Percentiles rank a stretch among this genome's conserved stretches.
phyloP scores from a whole-genome alignment of 2,888 invertebrate species.

The Philereme transversata region DNA sequence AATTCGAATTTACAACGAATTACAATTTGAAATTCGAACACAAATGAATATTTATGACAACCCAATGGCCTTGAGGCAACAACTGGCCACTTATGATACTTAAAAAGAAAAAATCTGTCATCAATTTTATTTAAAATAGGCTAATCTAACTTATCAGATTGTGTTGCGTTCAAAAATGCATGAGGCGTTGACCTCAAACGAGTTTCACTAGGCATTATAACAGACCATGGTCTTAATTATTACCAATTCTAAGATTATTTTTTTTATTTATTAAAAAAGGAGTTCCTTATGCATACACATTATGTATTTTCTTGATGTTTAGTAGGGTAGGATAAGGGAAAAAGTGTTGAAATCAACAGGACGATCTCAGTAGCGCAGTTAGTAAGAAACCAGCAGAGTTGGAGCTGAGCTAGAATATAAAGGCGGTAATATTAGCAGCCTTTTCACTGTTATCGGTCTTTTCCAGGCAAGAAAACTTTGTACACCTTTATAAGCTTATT shows the following conservation, averaged over 20 bases:
- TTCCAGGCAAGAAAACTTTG: too few relatives aligned
- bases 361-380: too few relatives aligned
- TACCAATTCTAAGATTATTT: conserved; percentile 21
- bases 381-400: too few relatives aligned
- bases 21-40: conserved; percentile 26
- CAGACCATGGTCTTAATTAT: conserved; percentile 68
- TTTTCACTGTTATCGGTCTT: too few relatives aligned
- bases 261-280: too few relatives aligned
- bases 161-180: conserved; percentile 47
- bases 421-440: too few relatives aligned
- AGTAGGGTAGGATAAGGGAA: too few relatives aligned
- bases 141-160: conserved; percentile 35
- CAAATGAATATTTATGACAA: conserved; percentile 27
- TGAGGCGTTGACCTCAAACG: conserved; percentile 47
- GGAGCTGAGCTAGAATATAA: too few relatives aligned
- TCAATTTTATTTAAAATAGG: conserved; percentile 38
- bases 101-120: conserved; percentile 34
- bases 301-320: too few relatives aligned
- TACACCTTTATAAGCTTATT: too few relatives aligned
- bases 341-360: too few relatives aligned
- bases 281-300: too few relatives aligned
- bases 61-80: conserved; percentile 24
- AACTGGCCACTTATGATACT: conserved; percentile 30
- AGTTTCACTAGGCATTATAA: conserved; percentile 50
- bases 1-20: conserved; percentile 25